Base-by-base conservation (phyloP, 1,140 invertebrate genomes). In the Arion vulgaris region DNA sequence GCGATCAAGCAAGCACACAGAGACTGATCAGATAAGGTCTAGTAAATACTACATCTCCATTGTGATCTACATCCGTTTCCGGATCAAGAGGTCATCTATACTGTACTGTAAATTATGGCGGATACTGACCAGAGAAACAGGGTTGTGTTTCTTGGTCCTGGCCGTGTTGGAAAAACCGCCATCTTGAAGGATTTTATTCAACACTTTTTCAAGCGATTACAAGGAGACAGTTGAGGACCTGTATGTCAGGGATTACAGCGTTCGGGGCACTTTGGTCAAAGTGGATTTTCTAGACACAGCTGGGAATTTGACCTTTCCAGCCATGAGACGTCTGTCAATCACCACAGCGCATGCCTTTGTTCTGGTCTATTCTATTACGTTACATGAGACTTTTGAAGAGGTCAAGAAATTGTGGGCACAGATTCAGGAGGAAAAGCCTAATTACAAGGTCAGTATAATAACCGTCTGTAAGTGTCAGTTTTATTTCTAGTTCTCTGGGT, bases 251-350 rank as follows among this genome's bases (percentile, higher is more conserved):
- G 96, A 97, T 92, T 98, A 96, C 89, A 95, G 96, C 85, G 93
- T 97, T 45, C 85, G 90, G 62, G 92, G 91, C 15, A 79, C 85
- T 0, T 81, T 86, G 32, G 83, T 90, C 82, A 87, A 92, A 82
- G 96, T 97, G 57, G 96, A 98, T 90, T 96, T 98, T 69, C 89
- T 98, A 86, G 96, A 97, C 91, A 98, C 97, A 5, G 96, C 96
- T 19, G 95, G 96, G 49, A 90, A 89, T 57, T 80, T 90, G 45
- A 84, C 85, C 11, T 90, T 91, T 81, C 89, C 89, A 9, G 90
- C 89, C 34, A 91, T 91, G 90, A 77, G 88, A 28, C 93, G 96
- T 72, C 93, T 98, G 38, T 96, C 95, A 86, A 97, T 98, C 87
- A 96, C 96, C 0, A 97, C 96, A 5, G 96, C 96, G 9, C 95